Base-by-base conservation (phyloP, 1,140 invertebrate species). In the Cyrtorhinus lividipennis region DNA sequence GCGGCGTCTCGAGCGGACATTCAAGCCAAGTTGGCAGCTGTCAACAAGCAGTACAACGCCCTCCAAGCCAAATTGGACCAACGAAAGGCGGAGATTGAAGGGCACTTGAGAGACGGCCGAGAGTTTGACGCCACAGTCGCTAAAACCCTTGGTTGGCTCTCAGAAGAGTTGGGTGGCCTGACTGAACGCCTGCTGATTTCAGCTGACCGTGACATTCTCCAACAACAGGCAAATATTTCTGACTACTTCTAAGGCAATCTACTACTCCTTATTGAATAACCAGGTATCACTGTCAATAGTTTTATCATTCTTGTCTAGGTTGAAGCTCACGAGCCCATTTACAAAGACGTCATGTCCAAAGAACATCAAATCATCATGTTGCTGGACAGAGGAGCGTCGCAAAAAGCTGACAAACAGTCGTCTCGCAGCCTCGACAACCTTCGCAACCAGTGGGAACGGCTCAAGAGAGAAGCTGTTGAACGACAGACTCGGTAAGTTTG, bases 291-390 rank as follows among this genome's bases (percentile, higher is more conserved):
- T n/a, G n/a, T n/a, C n/a, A n/a, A n/a, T n/a, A n/a, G n/a, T n/a
- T n/a, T n/a, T n/a, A n/a, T n/a, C n/a, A n/a, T n/a, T n/a, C n/a
- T 44, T 44, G n/a, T n/a, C n/a, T 38, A 27, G 10, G 66, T 66
- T 61, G 15, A 62, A 57, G 59, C 38, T 67, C 67, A 73, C 71
- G 58, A 81, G 74, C 89, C 90, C 1, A 79, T 92, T 18, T 94
- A 95, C 71, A 79, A 87, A 63, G 88, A 93, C 69, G 86, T 94
- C 0, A 85, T 92, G 75, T 81, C 84, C 59, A 85, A 91, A 65
- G 92, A 95, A 71, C 91, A 95, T 69, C 92, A 95, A 76, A 84
- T 95, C 0, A 92, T 94, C 65, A 92, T 95, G 88, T 77, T 96
- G 2, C 73, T 95, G 20, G 92, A 95, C 69, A 95, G 94, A 75